Conservation (phyloP, 2,888 invertebrate genomes). For the Leptinotarsa juncta region DNA sequence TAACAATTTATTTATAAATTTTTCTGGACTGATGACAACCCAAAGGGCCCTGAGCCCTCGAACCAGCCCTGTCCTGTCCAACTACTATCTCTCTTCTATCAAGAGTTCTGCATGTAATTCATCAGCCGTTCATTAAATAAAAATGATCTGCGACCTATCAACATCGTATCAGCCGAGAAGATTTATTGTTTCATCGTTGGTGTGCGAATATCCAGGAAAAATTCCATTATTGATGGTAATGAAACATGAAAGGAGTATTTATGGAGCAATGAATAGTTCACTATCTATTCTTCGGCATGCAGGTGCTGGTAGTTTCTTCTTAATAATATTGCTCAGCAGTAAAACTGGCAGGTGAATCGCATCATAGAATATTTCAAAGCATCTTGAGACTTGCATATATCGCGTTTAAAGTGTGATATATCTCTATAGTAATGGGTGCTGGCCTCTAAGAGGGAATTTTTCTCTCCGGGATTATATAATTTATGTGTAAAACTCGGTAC, state of each 20-base stretch:
- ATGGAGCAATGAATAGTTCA: slow-evolving; percentile 10
- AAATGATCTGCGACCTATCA: slow-evolving; percentile 12
- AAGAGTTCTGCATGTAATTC: background rate
- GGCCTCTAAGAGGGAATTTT: background rate
- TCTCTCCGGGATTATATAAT: background rate
- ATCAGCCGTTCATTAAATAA: background rate
- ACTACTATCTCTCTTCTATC: background rate
- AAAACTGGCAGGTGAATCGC: slow-evolving; percentile 6
- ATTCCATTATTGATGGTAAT: slow-evolving; percentile 23
- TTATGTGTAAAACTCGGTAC: background rate
- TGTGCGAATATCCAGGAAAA: slow-evolving; percentile 12
- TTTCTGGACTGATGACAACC: too few species aligned
- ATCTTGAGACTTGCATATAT: slow-evolving; percentile 5
- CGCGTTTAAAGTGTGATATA: slow-evolving; percentile 10
- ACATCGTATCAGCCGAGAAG: slow-evolving; percentile 4
- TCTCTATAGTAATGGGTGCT: background rate
- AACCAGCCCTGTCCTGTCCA: background rate
- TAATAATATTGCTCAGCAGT: slow-evolving; percentile 6
- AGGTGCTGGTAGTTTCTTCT: slow-evolving; percentile 16
- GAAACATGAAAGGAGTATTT: slow-evolving; percentile 22
- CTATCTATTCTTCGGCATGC: slow-evolving; percentile 18
- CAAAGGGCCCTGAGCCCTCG: background rate
- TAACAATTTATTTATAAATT: too few species aligned
- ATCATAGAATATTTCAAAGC: background rate
- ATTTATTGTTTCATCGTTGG: slow-evolving; percentile 13